These are phyloP conservation scores for Ochotona princeps DNA, from an alignment of 2,113 vertebrate species.

Conservation along the genomic window DNA sequence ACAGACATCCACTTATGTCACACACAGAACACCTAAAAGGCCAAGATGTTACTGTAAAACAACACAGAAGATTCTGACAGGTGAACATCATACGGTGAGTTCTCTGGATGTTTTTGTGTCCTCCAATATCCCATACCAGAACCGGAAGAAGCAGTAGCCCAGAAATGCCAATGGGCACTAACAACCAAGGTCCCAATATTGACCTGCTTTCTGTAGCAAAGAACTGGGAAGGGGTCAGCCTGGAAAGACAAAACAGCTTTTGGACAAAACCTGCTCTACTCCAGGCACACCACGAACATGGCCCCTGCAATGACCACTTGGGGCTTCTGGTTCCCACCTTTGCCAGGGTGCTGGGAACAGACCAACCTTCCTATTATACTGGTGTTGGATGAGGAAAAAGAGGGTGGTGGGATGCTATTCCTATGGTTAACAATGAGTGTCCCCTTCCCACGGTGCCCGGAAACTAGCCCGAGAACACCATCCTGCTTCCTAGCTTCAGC, in stretches of 20 bases:
- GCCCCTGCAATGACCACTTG: background rate
- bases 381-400: background rate
- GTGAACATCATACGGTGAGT: accelerated
- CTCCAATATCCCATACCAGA: background rate
- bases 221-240: background rate
- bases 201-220: background rate
- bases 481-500: accelerated
- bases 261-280: background rate
- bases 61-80: background rate
- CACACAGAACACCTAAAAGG: background rate
- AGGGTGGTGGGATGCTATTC: background rate
- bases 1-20: background rate
- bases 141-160: background rate
- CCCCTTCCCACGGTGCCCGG: background rate
- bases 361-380: accelerated
- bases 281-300: background rate
- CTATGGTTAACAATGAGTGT: background rate
- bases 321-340: background rate
- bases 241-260: background rate
- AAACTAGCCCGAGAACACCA: background rate
- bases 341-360: background rate
- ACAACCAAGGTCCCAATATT: background rate
- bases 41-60: background rate
- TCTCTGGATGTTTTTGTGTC: background rate
- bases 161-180: background rate